These are phyloP conservation scores for Phalera bucephala DNA, from an alignment of 2,888 invertebrate species.

Conservation along the genomic window DNA sequence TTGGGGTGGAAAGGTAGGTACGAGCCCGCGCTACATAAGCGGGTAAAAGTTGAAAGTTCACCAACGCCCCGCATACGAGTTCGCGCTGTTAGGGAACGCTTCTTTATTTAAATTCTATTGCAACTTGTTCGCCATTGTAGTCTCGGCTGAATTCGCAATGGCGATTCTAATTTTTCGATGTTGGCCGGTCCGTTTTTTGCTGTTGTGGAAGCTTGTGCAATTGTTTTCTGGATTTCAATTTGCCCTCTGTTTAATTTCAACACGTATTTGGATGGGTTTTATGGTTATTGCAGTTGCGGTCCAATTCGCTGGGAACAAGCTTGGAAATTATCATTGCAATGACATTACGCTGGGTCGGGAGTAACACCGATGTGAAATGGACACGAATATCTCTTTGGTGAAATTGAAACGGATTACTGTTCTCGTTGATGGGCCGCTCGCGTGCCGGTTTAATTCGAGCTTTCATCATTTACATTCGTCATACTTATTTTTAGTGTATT, in stretches of 20 bases:
- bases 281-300: conserved; percentile 54
- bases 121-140: conserved; percentile 81
- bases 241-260: conserved; percentile 43
- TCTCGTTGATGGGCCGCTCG: conserved; percentile 56
- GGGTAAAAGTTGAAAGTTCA: conserved; percentile 82
- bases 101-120: conserved; percentile 83
- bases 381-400: conserved; percentile 48
- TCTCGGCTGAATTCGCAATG: conserved; percentile 66
- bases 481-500: conserved; percentile 23
- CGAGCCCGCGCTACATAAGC: conserved; percentile 60
- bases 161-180: conserved; percentile 66
- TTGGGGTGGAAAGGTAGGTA: conserved; percentile 35
- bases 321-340: conserved; percentile 49
- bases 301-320: conserved; percentile 61
- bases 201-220: conserved; percentile 48
- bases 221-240: conserved; percentile 57
- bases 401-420: conserved; percentile 63
- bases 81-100: conserved; percentile 71
- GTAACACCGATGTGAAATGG: conserved; percentile 40
- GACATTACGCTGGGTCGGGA: conserved; percentile 39
- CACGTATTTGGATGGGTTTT: conserved; percentile 46
- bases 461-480: conserved; percentile 48
- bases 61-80: conserved; percentile 71
- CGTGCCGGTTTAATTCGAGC: conserved; percentile 52
- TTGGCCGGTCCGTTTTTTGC: conserved; percentile 44